Percentiles rank a stretch among this genome's conserved stretches.
phyloP scores from a whole-genome alignment of 2,888 invertebrate genomes.

The Limnephilus lunatus region DNA sequence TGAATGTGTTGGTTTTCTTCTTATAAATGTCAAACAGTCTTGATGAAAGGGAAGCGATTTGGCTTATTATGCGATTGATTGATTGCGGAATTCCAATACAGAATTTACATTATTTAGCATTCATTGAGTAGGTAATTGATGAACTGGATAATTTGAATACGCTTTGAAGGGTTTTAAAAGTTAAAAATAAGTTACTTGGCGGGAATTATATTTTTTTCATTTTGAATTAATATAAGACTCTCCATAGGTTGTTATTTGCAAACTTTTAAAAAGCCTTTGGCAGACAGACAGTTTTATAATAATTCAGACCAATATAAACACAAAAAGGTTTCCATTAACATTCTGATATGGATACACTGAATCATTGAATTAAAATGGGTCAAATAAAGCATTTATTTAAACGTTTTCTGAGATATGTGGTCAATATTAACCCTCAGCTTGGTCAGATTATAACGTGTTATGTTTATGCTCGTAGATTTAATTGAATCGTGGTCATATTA shows the following conservation, averaged over 20 bases:
- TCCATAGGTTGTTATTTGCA: not conserved
- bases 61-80: slow-evolving; percentile 2
- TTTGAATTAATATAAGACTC: not conserved
- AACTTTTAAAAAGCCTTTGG: not conserved
- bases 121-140: not conserved
- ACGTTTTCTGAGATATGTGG: no score
- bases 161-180: not conserved
- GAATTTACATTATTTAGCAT: not conserved
- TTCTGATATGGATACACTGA: no score
- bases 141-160: not conserved
- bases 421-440: no score
- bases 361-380: no score
- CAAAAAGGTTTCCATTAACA: no score
- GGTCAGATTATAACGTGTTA: no score
- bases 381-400: no score
- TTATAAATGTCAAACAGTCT: slow-evolving; percentile 6
- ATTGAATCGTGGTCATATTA: no score
- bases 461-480: no score
- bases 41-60: not conserved
- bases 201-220: not conserved
- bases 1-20: not conserved
- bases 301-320: no score
- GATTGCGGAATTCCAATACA: not conserved
- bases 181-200: not conserved
- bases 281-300: not conserved